Percentiles rank a stretch among this genome's conserved stretches.
Conservation (phyloP, 1,140 invertebrate genomes). For the Bradynema listronoti region DNA sequence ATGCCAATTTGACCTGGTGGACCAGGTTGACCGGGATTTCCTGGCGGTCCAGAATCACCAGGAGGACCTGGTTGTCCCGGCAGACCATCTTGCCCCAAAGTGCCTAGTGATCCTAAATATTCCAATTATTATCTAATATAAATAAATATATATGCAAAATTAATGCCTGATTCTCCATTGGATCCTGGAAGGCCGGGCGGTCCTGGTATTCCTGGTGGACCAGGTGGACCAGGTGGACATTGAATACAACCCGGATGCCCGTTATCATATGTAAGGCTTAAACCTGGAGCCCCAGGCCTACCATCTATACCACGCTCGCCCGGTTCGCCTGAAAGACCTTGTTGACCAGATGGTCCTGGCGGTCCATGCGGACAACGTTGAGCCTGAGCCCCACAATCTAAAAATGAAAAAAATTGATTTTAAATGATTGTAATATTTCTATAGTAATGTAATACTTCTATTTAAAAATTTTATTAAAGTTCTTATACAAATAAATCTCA, state of each 20-base stretch:
- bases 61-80: slow-evolving; percentile 11
- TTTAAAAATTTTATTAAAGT: no score
- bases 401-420: no score
- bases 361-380: slow-evolving; percentile 11
- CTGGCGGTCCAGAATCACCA: neutral
- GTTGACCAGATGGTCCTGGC: slow-evolving; percentile 34
- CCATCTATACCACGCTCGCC: slow-evolving; percentile 42
- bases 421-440: no score
- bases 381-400: neutral
- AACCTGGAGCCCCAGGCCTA: slow-evolving; percentile 37
- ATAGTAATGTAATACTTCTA: no score
- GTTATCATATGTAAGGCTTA: neutral
- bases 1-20: slow-evolving; percentile 18
- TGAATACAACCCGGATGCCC: neutral
- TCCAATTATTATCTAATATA: no score
- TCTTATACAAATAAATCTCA: no score
- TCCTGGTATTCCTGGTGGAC: slow-evolving; percentile 19
- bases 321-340: slow-evolving; percentile 41
- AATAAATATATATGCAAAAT: no score
- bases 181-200: neutral
- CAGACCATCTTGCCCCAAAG: slow-evolving; percentile 34
- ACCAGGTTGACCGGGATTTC: neutral
- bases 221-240: slow-evolving; percentile 28
- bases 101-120: no score
- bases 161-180: no score